Conservation (phyloP, 1,140 invertebrate genomes). For the Drosophila kurseongensis region DNA sequence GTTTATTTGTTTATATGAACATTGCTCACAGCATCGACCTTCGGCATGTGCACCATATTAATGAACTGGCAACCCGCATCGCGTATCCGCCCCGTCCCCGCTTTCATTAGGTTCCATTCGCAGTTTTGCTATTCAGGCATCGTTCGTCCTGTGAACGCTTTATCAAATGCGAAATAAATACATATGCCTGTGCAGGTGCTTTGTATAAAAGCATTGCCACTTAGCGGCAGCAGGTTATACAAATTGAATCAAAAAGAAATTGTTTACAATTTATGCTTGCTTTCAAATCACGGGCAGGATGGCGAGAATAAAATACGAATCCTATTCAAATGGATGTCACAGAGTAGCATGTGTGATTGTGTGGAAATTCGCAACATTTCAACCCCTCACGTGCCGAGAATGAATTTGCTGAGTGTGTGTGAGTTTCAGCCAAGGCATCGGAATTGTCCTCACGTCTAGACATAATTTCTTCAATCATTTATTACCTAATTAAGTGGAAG, state of each 20-base stretch:
- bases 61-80: slow-evolving; percentile 52
- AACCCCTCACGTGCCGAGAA: slow-evolving; percentile 76
- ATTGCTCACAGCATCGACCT: slow-evolving; percentile 36
- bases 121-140: slow-evolving; percentile 70
- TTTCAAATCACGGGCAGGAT: slow-evolving; percentile 43
- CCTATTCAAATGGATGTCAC: slow-evolving; percentile 38
- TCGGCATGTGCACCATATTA: slow-evolving; percentile 49
- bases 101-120: slow-evolving; percentile 72
- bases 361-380: slow-evolving; percentile 69
- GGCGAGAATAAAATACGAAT: slow-evolving; percentile 57
- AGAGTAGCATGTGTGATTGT: slow-evolving; percentile 29
- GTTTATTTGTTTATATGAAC: not conserved
- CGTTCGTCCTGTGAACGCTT: slow-evolving; percentile 23
- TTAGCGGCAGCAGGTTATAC: slow-evolving; percentile 36
- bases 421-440: slow-evolving; percentile 50
- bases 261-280: slow-evolving; percentile 69
- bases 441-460: slow-evolving; percentile 84
- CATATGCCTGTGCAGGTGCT: slow-evolving; percentile 1
- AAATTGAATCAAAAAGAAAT: slow-evolving; percentile 57
- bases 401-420: slow-evolving; percentile 57
- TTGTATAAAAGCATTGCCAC: slow-evolving; percentile 36
- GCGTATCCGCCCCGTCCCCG: slow-evolving; percentile 31
- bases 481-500: slow-evolving; percentile 85
- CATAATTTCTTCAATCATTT: slow-evolving; percentile 85
- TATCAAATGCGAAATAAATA: slow-evolving; percentile 32